Base-by-base conservation (phyloP, 2,113 vertebrate genomes). In the Etheostoma spectabile region DNA sequence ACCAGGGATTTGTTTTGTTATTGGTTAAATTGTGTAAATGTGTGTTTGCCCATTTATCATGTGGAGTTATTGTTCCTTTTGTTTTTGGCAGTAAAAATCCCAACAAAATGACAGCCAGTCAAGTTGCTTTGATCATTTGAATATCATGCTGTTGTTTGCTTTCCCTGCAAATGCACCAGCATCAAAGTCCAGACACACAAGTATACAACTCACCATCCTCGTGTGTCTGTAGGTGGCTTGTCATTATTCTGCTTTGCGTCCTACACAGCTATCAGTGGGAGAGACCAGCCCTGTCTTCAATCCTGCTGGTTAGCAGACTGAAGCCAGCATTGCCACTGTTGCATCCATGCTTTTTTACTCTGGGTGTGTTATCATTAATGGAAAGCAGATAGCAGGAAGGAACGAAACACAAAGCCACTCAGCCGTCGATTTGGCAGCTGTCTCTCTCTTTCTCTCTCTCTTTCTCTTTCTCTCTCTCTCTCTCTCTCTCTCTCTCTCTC, bases 281-380 rank as follows among this genome's bases (percentile, higher is more conserved):
- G 46, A 63, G 77, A 42, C 38, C 59, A 76, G 70, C 30, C n/a
- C 62, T 21, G 64, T 42, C 48, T 79, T 27, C 70, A 49, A n/a
- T 62, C 65, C 82, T 60, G 82, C 77, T 77, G 86, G 45, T 70
- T 66, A 72, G 64, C 80, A 79, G 80, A 82, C 79, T 82, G 75
- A 67, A 85, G 75, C 64, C 74, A 52, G 79, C 70, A 35, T 51
- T 71, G 77, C 80, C 75, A 53, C 71, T 8, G 51, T 56, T 62
- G 65, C 80, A 62, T 74, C 76, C 70, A 55, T 49, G 88, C 82
- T 77, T 80, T 80, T 75, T 88, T 84, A 81, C 69, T 64, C 77
- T 75, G 70, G 64, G 59, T 60, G 72, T 74, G 72, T 86, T 91
- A 74, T 88, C 79, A 83, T 83, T 80, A 88, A 74, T 21, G 27